Evolutionary conservation across 30 jellyfish, hydroid and myxozoan species (phyloP).

Genomic region (Chironex yamaguchii): DNA sequence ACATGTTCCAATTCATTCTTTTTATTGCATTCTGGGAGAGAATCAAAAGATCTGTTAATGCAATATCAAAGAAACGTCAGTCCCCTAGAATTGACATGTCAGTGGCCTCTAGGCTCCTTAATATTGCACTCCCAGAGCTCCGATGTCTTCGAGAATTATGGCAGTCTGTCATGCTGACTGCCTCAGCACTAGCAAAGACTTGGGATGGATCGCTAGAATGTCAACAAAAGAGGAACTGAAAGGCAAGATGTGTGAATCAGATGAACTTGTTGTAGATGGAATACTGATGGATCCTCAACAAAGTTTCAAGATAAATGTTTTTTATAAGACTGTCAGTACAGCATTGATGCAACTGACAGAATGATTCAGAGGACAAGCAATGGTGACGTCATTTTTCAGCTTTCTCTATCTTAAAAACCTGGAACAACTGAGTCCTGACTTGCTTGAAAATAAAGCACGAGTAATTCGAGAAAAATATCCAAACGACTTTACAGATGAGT

Average conservation of each 20-base stretch:
- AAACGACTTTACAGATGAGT: conserved; percentile 38
- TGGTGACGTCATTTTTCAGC: conserved; percentile 11
- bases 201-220: no score
- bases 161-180: no score
- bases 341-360: no score
- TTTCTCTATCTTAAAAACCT: neutral
- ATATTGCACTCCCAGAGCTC: conserved; percentile 28
- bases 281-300: conserved; percentile 12
- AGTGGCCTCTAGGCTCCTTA: no score
- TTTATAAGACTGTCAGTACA: conserved; percentile 19
- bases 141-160: conserved; percentile 9
- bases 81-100: conserved; percentile 4
- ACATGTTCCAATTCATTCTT: conserved; percentile 10
- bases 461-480: neutral
- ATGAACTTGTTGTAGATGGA: conserved; percentile 27
- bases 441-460: neutral
- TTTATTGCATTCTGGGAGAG: conserved; percentile 24
- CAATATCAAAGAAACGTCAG: conserved; percentile 1
- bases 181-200: no score
- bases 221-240: conserved; percentile 14
- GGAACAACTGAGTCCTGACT: neutral
- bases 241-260: conserved; percentile 17
- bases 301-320: conserved; percentile 15
- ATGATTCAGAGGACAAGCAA: conserved; percentile 27
- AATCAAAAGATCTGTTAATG: neutral